A percentile compares a stretch with the other conserved stretches of the same genome.
Conservation (phyloP, 2,888 invertebrate species). For the Oxytorus armatus region DNA sequence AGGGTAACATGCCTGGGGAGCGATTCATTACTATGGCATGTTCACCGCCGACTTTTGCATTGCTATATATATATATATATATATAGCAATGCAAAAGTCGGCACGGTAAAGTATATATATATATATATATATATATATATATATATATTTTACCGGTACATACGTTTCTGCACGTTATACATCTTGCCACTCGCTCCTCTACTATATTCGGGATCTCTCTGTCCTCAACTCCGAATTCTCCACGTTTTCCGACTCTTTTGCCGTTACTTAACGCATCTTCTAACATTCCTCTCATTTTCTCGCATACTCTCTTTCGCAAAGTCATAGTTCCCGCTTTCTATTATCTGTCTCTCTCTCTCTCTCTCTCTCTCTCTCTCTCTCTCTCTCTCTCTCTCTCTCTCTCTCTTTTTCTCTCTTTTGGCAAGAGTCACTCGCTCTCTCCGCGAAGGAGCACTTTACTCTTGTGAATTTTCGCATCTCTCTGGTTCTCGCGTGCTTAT, state of each 20-base stretch:
- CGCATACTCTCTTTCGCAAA: constrained; percentile 2
- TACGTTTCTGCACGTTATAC: constrained; percentile 1
- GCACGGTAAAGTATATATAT: not conserved
- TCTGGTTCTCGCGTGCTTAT: not conserved
- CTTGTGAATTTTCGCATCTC: constrained; percentile 26
- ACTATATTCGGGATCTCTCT: constrained; percentile 27
- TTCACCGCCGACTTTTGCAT: constrained; percentile 69
- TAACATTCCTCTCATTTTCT: constrained; percentile 5
- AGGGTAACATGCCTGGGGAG: constrained; percentile 74
- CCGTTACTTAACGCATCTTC: constrained; percentile 3
- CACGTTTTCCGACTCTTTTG: constrained; percentile 11
- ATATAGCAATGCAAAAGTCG: too few species aligned
- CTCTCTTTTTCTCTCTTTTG: constrained; percentile 5
- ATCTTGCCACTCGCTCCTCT: not conserved
- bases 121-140: constrained; percentile 8
- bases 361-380: not conserved
- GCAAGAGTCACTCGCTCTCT: constrained; percentile 18
- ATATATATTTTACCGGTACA: not conserved
- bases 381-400: not conserved
- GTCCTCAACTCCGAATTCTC: constrained; percentile 6
- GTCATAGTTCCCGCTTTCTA: constrained; percentile 3
- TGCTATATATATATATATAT: too few species aligned
- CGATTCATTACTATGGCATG: constrained; percentile 79
- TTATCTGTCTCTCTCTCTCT: not conserved
- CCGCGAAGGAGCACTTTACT: not conserved